Evolutionary conservation across 2,113 vertebrate species (phyloP).

Genomic region (Carollia perspicillata): DNA sequence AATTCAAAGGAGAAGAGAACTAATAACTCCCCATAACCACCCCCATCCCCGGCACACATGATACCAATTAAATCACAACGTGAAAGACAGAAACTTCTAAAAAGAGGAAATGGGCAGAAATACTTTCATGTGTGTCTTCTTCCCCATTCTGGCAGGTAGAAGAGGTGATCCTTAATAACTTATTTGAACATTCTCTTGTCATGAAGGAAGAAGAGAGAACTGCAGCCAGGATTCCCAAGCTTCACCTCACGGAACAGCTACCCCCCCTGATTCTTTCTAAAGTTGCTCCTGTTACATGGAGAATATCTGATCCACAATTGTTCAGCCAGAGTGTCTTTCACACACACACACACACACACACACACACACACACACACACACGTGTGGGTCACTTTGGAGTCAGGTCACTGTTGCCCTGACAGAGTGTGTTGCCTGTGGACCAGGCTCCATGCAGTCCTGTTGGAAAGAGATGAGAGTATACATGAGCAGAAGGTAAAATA

Average conservation of each 20-base stretch:
- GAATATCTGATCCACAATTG: background rate
- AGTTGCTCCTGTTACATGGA: background rate
- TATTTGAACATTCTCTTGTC: background rate
- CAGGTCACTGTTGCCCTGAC: background rate
- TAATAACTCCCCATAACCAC: background rate
- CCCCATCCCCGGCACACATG: accelerated
- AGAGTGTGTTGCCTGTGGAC: background rate
- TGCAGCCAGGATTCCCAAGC: background rate
- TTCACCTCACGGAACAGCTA: background rate
- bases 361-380: background rate
- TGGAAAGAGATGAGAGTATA: background rate
- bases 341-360: too few species aligned
- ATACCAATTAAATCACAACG: background rate
- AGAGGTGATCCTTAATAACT: background rate
- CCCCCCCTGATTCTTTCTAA: background rate
- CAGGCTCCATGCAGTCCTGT: background rate
- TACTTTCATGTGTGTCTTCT: background rate
- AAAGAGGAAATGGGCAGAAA: background rate
- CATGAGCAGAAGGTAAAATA: background rate
- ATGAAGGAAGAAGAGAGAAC: background rate
- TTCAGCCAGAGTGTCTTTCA: background rate
- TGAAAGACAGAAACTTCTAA: background rate
- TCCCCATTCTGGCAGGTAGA: background rate
- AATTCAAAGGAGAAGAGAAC: background rate
- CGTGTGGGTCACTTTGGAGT: background rate